These are phyloP conservation scores for Rotaria magnacalcarata DNA, from an alignment of 2,888 invertebrate species.

Conservation along the genomic window DNA sequence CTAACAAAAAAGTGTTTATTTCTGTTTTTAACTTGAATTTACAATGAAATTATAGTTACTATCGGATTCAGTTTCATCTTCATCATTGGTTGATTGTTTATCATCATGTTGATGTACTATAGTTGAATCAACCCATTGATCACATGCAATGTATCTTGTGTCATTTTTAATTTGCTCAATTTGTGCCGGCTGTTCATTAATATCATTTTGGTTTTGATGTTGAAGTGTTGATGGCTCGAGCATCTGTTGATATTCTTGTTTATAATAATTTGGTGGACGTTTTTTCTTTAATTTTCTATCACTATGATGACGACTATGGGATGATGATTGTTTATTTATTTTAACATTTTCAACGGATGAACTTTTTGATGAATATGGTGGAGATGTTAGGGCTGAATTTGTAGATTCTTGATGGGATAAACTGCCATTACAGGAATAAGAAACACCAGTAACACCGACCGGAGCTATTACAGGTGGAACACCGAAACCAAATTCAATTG, in stretches of 20 bases:
- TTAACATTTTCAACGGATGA: conserved; percentile 25
- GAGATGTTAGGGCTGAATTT: conserved; percentile 26
- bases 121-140: conserved; percentile 35
- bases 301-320: conserved; percentile 16
- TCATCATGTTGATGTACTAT: conserved; percentile 28
- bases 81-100: conserved; percentile 23
- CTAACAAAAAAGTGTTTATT: neutral
- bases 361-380: conserved; percentile 29
- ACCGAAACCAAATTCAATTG: conserved; percentile 36
- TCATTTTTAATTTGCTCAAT: neutral
- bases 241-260: conserved; percentile 22
- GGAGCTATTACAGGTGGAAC: conserved; percentile 10
- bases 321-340: neutral
- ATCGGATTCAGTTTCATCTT: conserved; percentile 26
- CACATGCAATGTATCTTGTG: neutral
- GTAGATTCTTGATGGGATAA: neutral
- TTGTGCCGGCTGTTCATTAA: neutral
- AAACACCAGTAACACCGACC: neutral
- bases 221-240: neutral
- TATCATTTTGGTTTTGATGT: neutral
- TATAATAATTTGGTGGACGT: conserved; percentile 30
- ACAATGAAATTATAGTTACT: neutral
- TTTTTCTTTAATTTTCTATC: conserved; percentile 21
- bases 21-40: no score
- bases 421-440: neutral